Base-by-base conservation (phyloP, 2,113 vertebrate species). In the Oncorhynchus keta region DNA sequence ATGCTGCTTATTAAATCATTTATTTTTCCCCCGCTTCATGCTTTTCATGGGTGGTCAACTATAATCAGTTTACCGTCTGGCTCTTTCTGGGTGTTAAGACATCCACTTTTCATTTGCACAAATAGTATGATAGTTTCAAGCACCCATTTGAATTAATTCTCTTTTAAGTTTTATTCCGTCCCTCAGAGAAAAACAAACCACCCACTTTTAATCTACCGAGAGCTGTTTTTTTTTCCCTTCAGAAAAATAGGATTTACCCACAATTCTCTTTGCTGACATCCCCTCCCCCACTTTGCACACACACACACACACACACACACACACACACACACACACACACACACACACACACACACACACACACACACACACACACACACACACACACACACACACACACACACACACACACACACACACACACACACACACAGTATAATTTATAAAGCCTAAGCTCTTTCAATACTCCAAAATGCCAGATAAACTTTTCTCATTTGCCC, bases 401-500 rank as follows among this genome's bases (percentile, higher is more conserved):
- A 78, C 82, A 85, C 93, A 74, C 39, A 4, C 78, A 77, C 20
- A 71, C 69, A 84, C 20, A 73, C 49, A 71, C 55, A 71, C 72
- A 14, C 83, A 76, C 48, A 86, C 85, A 83, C 92, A 91, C 89
- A 91, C 93, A 94, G 94, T 96, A 97, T 97, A 97, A 98, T 97
- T 97, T 95, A 97, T 96, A 97, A 95, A 94, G 93, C 96, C 95
- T 97, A 97, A 99, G 95, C 96, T 94, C 93, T 94, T 97, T 96
- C 96, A 96, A 95, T 97, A 95, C 96, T 97, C 96, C 92, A 96
- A 97, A 98, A 98, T 96, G 96, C 95, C 96, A 98, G 96, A 98
- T 97, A 97, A 98, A 98, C 97, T 97, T 98, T 99, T 98, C 97
- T 99, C 97, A 97, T 98, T 99, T 98, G 96, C 95, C 95, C 96